Evolutionary conservation across 2,888 invertebrate species (phyloP), one percentile per base, ranked within the genome.

Genomic region (Macroteleia sp.): DNA sequence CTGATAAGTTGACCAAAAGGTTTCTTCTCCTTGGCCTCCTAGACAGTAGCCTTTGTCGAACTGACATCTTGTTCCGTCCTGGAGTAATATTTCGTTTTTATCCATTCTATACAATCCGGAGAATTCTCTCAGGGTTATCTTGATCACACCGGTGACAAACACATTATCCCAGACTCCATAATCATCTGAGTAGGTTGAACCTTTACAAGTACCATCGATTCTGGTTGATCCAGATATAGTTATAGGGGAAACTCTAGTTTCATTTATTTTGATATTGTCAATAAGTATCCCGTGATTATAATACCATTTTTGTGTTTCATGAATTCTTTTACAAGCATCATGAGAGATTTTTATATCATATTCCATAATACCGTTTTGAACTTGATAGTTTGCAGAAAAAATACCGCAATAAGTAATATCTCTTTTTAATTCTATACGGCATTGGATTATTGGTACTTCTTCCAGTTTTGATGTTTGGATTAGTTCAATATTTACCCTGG

Each of bases 151-250:
- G 0, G 8, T n/a, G 5, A 62, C 62, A 20, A 64, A 36, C 1
- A 62, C 61, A n/a, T 48, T 14, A 10, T 39, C 12, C 61, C 61
- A 62, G 4, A 19, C 12, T 6, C 32, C 39, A 10, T 12, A 32
- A 0, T 36, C 48, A 17, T 62, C 61, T 1, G 30, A 10, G n/a
- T 48, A 62, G n/a, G 36, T 28, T 1, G 22, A 14, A 1, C 39
- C 36, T 0, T 6, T 0, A 19, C 62, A 62, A 9, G 48, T 12
- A 19, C 62, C 62, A 28, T 48, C 48, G 16, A 9, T 10, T 4
- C n/a, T 6, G 1, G 46, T 6, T 1, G 16, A 1, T 12, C 62
- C 62, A 3, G 62, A 48, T 5, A 62, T 8, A 5, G 48, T 50
- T 0, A 61, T 25, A 3, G 61, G 19, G 14, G n/a, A 16, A 0